Conservation (phyloP, 2,113 vertebrate species). For the Oncorhynchus nerka region DNA sequence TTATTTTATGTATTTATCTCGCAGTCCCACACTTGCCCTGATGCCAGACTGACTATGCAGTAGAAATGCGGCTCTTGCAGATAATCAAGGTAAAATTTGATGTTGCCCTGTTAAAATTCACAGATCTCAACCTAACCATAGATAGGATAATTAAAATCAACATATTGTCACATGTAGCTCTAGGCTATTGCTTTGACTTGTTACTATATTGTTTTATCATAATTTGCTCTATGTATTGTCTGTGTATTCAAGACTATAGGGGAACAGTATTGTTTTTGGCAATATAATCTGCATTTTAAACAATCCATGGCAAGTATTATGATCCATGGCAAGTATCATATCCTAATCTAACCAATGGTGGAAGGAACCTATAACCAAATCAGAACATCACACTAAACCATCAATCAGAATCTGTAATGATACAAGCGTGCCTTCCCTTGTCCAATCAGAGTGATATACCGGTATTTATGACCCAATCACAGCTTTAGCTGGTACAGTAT, state of each 20-base stretch:
- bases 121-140: neutral
- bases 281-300: neutral
- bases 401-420: neutral
- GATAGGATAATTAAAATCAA: neutral
- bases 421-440: neutral
- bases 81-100: constrained; percentile 27
- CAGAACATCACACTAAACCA: neutral
- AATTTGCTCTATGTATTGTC: neutral
- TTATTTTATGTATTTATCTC: constrained; percentile 1
- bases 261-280: neutral
- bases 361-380: neutral
- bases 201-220: neutral
- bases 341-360: neutral
- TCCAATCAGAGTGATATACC: neutral
- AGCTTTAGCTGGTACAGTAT: neutral
- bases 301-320: neutral
- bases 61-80: constrained; percentile 13
- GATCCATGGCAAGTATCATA: neutral
- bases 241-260: neutral
- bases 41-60: constrained; percentile 18
- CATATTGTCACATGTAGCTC: neutral
- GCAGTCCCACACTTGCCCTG: neutral
- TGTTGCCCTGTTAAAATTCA: neutral
- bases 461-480: neutral
- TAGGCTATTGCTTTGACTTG: neutral